Base-by-base conservation (phyloP, 2,888 invertebrate species). In the Erebia epiphron region DNA sequence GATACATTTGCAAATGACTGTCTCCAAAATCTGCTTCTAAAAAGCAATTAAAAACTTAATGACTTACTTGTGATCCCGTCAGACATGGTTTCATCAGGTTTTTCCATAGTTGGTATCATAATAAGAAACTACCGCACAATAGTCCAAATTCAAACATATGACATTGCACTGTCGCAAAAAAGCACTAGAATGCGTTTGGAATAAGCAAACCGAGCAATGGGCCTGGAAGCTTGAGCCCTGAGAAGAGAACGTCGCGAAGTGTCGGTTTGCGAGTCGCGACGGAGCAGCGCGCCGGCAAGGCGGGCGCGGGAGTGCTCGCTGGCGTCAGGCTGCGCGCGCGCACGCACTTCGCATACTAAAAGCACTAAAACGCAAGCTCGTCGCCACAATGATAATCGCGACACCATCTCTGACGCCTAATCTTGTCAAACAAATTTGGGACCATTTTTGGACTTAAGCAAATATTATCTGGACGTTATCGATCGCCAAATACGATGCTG, bases 331-430 rank as follows among this genome's bases (percentile, higher is more conserved):
- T 84, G 81, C 90, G 87, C 80, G 77, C 77, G 82, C 90, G 90
- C 87, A 92, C 92, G 88, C 91, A 83, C 84, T 83, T 83, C 88
- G 93, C 89, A 93, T 92, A 92, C 91, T 92, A 93, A 92, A 86
- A 86, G 67, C 74, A 70, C 75, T 76, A 74, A 75, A 76, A 76
- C 76, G 70, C 77, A 76, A 75, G 80, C 83, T 78, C 77, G 84
- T 78, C 86, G 86, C 86, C 84, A 87, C 88, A 79, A 81, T 82
- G 83, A 89, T 88, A 84, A 91, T 90, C 88, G 88, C 89, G 83
- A 87, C 80, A 77, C 82, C 81, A 86, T 84, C 86, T 85, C 82
- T 81, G 80, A 79, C 82, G 83, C 83, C 84, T 87, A 86, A 90
- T 89, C 90, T 89, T 82, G 79, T 74, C 85, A 85, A 88, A 88